phyloP scores from a whole-genome alignment of 2,888 invertebrate species.

The Heliconius aoede region DNA sequence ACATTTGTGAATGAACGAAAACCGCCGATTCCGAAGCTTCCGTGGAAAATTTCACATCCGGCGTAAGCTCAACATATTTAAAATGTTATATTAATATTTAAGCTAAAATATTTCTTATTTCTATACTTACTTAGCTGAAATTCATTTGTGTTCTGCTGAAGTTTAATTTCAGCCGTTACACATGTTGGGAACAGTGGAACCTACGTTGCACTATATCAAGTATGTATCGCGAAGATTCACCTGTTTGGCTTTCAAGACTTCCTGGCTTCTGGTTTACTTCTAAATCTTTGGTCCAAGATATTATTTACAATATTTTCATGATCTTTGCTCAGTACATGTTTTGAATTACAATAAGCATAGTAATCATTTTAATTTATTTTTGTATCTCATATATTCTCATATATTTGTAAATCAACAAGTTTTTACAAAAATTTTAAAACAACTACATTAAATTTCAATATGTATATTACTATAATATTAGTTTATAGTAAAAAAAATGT shows the following conservation, averaged over 20 bases:
- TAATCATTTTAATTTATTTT: too few species aligned
- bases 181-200: slow-evolving; percentile 36
- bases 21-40: slow-evolving; percentile 57
- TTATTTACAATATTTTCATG: not conserved
- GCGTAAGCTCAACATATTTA: slow-evolving; percentile 39
- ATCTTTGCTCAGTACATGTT: not conserved
- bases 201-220: slow-evolving; percentile 41
- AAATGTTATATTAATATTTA: slow-evolving; percentile 11
- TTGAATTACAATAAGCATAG: not conserved
- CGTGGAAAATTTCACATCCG: slow-evolving; percentile 79
- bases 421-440: too few species aligned
- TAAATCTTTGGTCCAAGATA: not conserved
- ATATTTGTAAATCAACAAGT: too few species aligned
- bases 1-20: slow-evolving; percentile 60
- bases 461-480: too few species aligned
- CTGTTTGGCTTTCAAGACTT: slow-evolving; percentile 34
- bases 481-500: too few species aligned
- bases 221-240: slow-evolving; percentile 33
- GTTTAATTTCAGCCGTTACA: slow-evolving; percentile 45
- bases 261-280: slow-evolving; percentile 17
- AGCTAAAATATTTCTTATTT: slow-evolving; percentile 40
- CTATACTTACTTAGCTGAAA: not conserved
- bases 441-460: too few species aligned
- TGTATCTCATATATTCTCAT: too few species aligned
- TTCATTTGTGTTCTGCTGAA: slow-evolving; percentile 26